Base-by-base conservation (phyloP, 2,888 invertebrate species). In the Boloria selene region DNA sequence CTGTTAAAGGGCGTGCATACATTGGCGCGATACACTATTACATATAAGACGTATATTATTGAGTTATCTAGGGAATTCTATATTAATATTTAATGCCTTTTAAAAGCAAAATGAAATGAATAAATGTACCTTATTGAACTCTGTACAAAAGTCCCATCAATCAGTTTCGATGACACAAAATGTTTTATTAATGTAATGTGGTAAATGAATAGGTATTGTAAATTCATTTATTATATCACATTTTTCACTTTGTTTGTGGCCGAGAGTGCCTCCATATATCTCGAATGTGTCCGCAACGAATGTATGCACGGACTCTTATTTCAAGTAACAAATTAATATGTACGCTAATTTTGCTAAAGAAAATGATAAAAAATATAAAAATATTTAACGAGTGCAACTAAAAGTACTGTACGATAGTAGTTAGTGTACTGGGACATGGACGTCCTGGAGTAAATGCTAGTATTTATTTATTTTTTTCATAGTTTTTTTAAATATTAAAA, bases 321-420 rank as follows among this genome's bases (percentile, higher is more conserved):
- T 45, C 50, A 44, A 45, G 64, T 45, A 51, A 64, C 26, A 44
- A 16, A 49, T 17, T 58, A 64, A 44, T 22, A 22, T n/a, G n/a
- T 22, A 22, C n/a, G 64, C 44, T 58, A 75, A 73, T 74, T 74
- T 68, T 64, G 22, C n/a, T 55, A 65, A 68, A 31, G 70, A 73
- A 75, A 77, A 77, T 71, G 68, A 74, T 77, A 74, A 64, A 75
- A 79, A 79, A 77, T 76, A 75, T 72, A 72, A 76, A 77, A 78
- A 70, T 77, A 75, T 44, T 74, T 81, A 78, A 82, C 78, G 83
- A 82, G 84, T 86, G 85, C 81, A 85, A 83, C 79, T 85, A 79
- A 81, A 78, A 76, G 74, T 77, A 79, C 74, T 81, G 81, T 84
- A 80, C 77, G 81, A 80, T 75, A 67, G 69, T 75, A 75, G 52